Conservation (phyloP, 2,113 vertebrate genomes). For the Agelaius phoeniceus region DNA sequence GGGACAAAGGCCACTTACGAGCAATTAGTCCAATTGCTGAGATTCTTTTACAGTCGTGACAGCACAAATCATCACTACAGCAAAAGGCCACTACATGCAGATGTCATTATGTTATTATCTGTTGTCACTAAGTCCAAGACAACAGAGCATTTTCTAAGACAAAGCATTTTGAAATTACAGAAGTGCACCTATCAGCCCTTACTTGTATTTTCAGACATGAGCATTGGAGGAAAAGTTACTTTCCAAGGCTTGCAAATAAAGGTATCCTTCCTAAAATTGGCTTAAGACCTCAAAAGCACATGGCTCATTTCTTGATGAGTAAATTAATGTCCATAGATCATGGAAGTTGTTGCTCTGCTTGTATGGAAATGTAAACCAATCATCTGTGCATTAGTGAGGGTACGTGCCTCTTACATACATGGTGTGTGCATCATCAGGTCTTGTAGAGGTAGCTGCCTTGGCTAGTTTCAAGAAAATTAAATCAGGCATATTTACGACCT, state of each 20-base stretch:
- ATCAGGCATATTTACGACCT: neutral
- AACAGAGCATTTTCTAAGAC: neutral
- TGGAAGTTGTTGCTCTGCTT: neutral
- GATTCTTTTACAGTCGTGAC: neutral
- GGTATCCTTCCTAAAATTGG: neutral
- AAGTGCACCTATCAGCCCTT: neutral
- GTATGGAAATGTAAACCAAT: neutral
- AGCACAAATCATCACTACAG: neutral
- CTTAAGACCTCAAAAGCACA: neutral
- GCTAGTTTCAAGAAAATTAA: neutral
- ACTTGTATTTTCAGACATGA: neutral
- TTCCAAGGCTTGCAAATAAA: neutral
- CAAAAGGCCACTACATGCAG: neutral
- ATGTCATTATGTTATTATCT: neutral
- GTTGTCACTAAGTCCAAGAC: neutral
- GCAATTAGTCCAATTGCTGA: neutral
- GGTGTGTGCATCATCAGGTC: neutral
- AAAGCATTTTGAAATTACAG: neutral
- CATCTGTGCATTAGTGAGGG: accelerated
- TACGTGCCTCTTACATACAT: neutral
- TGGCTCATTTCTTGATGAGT: neutral
- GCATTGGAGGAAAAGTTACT: neutral
- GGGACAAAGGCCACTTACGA: neutral
- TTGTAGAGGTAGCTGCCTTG: neutral
- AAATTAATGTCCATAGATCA: neutral